These are phyloP conservation scores for Mesodorylaimus sp. DNA, from an alignment of 2,888 invertebrate genomes.

Conservation along the genomic window DNA sequence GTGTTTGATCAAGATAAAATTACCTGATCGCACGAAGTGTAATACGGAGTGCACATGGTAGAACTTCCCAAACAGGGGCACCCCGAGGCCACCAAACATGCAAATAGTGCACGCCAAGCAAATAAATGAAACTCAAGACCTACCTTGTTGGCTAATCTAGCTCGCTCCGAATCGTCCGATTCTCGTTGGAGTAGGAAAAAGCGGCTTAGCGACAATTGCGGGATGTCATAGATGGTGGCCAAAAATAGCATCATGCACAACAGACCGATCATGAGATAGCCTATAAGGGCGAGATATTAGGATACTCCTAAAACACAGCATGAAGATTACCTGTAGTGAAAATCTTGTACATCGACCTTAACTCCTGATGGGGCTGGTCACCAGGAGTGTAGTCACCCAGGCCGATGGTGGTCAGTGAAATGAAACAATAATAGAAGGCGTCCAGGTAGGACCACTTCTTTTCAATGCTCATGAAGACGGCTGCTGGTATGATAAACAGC, in stretches of 20 bases:
- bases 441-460: constrained; percentile 55
- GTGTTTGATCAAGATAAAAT: no score
- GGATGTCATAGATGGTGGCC: constrained; percentile 69
- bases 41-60: no score
- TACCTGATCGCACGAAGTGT: no score
- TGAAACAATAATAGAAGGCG: constrained; percentile 74
- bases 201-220: constrained; percentile 61
- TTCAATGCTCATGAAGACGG: constrained; percentile 53
- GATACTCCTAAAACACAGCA: neutral
- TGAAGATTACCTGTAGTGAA: constrained; percentile 46
- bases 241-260: constrained; percentile 64
- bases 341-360: constrained; percentile 62
- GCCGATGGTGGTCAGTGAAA: constrained; percentile 69
- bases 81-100: no score
- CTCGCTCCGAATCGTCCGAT: neutral
- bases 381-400: constrained; percentile 75
- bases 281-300: constrained; percentile 34
- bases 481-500: constrained; percentile 56
- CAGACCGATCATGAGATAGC: constrained; percentile 57
- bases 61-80: no score
- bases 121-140: no score
- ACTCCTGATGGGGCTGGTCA: constrained; percentile 53
- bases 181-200: constrained; percentile 45
- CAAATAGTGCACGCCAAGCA: no score
- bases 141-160: neutral